phyloP scores from a whole-genome alignment of 2,888 invertebrate species.

The Ischnura elegans region DNA sequence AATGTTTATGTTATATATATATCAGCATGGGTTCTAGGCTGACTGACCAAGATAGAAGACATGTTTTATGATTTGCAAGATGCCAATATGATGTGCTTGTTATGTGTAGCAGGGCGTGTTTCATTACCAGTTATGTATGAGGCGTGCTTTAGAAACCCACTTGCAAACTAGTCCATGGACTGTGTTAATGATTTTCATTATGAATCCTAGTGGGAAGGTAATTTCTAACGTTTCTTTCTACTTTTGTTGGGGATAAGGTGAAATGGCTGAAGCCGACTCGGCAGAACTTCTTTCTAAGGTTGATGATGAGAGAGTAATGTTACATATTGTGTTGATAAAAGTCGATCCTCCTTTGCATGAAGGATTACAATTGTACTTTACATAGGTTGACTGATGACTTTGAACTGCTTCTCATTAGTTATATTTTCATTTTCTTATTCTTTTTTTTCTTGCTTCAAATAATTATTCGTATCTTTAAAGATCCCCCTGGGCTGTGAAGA shows the following conservation, averaged over 20 bases:
- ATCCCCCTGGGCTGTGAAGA: no score
- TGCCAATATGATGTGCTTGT: not conserved
- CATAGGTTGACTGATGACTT: no score
- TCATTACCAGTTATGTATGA: not conserved
- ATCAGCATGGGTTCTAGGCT: not conserved
- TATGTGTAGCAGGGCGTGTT: not conserved
- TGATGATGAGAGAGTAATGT: not conserved
- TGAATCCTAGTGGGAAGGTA: not conserved
- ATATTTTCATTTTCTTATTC: no score
- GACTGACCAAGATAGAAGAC: not conserved
- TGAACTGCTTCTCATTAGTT: no score
- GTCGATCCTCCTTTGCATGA: not conserved
- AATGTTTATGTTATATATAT: not conserved
- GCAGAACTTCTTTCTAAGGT: not conserved
- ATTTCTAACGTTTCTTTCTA: not conserved
- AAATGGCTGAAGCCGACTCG: not conserved
- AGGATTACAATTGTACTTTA: no score
- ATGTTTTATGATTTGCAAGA: not conserved
- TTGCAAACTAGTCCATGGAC: conserved; percentile 2
- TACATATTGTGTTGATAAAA: not conserved
- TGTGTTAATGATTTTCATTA: not conserved
- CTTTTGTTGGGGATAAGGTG: not conserved
- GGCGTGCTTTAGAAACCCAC: not conserved
- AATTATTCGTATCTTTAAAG: no score
- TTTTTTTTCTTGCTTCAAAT: no score